Evolutionary conservation across 2,888 invertebrate species (phyloP), one percentile per base, ranked within the genome.

Genomic region (Drosophila borborema): DNA sequence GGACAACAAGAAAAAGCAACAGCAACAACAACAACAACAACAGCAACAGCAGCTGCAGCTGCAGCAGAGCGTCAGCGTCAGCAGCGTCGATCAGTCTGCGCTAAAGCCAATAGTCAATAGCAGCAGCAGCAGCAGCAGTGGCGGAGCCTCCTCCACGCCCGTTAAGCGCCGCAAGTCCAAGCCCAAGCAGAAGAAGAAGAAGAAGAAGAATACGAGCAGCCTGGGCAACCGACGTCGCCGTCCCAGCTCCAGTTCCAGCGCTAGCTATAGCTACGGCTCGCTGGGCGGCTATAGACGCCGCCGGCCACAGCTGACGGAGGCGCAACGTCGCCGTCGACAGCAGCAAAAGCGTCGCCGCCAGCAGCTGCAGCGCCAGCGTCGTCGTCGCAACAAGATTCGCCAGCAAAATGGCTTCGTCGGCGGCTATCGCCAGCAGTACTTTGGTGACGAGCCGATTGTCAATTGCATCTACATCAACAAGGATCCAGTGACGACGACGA

Each of bases 391-490:
- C 64, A 74, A 74, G 73, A 73, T 74, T 9, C 86, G 81, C 55
- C 76, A 75, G 54, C 71, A 80, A 67, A 85, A 83, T 18, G 55
- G 41, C 14, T 16, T 6, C 36, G 53, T n/a, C 18, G 48, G 31
- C 14, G 36, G 20, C 34, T 40, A 38, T 58, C 77, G 81, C 0
- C 73, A 68, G 1, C 74, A 77, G 3, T 82, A 77, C 34, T 85
- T 59, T 10, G 83, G 71, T 53, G 59, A 75, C 2, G 85, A 86
- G 71, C 85, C 85, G 59, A 73, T 86, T 56, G 82, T 91, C 40
- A 91, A 91, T 28, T 91, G 91, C 76, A 91, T 91, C 40, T 86
- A 89, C 72, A 91, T 91, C 53, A 83, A 85, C 64, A 91, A 91
- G 71, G 85, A 90, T 67, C 76, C 86, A 1, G 49, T 61, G 12